These are phyloP conservation scores for Gastrophryne carolinensis DNA, from an alignment of 2,797 vertebrate genomes.

Conservation along the genomic window DNA sequence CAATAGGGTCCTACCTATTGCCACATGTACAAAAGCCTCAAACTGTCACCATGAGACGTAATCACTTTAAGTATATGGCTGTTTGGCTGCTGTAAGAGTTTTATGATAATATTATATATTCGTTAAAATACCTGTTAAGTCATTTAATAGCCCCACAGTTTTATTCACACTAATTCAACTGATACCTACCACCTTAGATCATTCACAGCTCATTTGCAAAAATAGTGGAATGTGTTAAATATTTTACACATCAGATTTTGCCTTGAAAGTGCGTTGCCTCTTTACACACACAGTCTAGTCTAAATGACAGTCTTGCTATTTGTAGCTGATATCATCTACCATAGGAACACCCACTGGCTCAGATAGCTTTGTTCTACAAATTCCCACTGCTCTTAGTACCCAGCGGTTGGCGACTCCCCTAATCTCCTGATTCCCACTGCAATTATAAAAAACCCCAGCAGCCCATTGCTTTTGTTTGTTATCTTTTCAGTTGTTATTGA, in stretches of 20 bases:
- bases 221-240: background rate
- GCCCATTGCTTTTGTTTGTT: slow-evolving; percentile 2
- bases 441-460: slow-evolving; percentile 12
- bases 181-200: background rate
- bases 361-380: background rate
- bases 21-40: background rate
- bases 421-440: slow-evolving; percentile 11
- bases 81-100: background rate
- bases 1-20: no score
- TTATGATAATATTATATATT: background rate
- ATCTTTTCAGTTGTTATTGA: no score
- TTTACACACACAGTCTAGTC: background rate
- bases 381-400: slow-evolving; percentile 30
- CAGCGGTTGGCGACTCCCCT: background rate
- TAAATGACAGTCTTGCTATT: background rate
- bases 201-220: background rate
- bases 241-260: no score
- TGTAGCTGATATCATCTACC: background rate
- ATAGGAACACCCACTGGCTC: background rate
- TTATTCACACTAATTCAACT: background rate
- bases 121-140: background rate
- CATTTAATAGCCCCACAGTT: background rate
- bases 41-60: no score
- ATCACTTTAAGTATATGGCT: background rate
- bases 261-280: background rate